These are phyloP conservation scores for Gracilinanus agilis DNA, from an alignment of 2,113 vertebrate species.

Conservation along the genomic window DNA sequence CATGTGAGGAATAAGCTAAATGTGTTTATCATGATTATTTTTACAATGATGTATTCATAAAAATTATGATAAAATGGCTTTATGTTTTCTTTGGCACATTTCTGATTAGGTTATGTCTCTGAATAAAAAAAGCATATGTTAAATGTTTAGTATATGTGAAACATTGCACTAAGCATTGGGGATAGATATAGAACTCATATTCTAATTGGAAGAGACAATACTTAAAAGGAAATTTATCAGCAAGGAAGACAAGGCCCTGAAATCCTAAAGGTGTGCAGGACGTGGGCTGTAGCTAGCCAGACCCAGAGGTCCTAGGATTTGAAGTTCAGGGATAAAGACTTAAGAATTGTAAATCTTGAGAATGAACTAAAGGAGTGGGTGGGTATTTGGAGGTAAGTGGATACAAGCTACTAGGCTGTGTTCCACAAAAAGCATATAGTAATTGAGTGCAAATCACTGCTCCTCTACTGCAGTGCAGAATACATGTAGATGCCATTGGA, in stretches of 20 bases:
- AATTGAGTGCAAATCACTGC: not conserved
- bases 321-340: not conserved
- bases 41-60: not conserved
- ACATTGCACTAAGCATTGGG: not conserved
- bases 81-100: not conserved
- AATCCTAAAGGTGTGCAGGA: not conserved
- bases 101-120: not conserved
- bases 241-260: not conserved
- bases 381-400: not conserved
- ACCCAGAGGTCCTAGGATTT: not conserved
- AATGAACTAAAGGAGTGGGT: not conserved
- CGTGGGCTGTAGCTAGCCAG: not conserved
- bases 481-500: not conserved
- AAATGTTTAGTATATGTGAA: not conserved
- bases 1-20: not conserved
- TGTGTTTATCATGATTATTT: not conserved
- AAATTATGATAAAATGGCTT: not conserved
- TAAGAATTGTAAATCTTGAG: not conserved
- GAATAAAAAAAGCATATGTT: not conserved
- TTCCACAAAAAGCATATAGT: not conserved
- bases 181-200: not conserved
- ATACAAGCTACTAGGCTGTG: not conserved
- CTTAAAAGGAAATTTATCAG: not conserved
- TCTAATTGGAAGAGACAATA: not conserved
- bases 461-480: not conserved